Conservation (phyloP, 2,797 vertebrate species). For the Notamacropus eugenii region DNA sequence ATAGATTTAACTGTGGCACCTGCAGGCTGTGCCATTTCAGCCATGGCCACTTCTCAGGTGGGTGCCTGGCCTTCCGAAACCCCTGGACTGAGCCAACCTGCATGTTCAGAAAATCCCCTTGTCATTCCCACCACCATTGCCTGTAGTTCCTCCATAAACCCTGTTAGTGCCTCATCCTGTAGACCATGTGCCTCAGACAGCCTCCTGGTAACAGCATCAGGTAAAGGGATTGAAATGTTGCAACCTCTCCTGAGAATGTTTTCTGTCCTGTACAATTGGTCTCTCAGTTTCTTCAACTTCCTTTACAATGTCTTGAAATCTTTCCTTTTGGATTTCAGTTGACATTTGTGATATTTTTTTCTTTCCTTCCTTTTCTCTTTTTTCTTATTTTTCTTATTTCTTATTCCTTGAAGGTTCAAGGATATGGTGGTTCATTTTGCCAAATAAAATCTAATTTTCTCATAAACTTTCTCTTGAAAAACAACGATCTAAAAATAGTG, state of each 20-base stretch:
- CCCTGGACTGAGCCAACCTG: constrained; percentile 90
- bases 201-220: constrained; percentile 99
- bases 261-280: constrained; percentile 77
- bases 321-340: constrained; percentile 71
- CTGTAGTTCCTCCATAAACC: constrained; percentile 94
- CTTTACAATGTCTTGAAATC: constrained; percentile 61
- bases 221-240: constrained; percentile 92
- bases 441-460: constrained; percentile 63
- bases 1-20: constrained; percentile 94
- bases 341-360: constrained; percentile 60
- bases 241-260: constrained; percentile 82
- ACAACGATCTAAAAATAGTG: constrained; percentile 40
- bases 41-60: constrained; percentile 99
- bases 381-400: constrained; percentile 26
- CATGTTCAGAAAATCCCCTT: constrained; percentile 96
- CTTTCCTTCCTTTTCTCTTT: not conserved
- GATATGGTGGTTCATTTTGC: constrained; percentile 85
- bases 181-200: constrained; percentile 94
- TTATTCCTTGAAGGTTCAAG: constrained; percentile 74
- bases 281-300: constrained; percentile 73
- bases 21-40: constrained; percentile 91
- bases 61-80: constrained; percentile 92
- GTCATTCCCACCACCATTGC: constrained; percentile 92
- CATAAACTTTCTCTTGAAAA: constrained; percentile 58
- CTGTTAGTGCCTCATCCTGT: constrained; percentile 95